Evolutionary conservation across 2,113 vertebrate genomes (phyloP), one percentile per base, ranked within the genome.

Genomic region (Ptychochromis oligacanthus): DNA sequence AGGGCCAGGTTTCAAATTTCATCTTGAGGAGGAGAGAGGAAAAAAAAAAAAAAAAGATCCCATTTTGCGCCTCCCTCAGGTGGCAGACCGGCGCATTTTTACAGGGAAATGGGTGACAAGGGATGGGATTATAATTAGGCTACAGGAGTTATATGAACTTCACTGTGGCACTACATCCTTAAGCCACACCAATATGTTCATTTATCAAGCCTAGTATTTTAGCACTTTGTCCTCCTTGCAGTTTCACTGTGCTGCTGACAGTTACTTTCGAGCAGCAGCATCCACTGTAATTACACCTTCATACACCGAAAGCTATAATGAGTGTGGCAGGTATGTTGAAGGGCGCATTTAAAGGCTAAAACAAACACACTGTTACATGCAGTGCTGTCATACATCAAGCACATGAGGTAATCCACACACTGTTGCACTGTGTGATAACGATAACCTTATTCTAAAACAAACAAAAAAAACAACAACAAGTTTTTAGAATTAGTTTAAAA

Each of bases 1-100:
- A n/a, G 90, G 91, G 70, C 75, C 82, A 88, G 95, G 95, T 95
- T 87, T 96, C 95, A 93, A 81, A 90, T 96, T 96, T 95, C 95
- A 89, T 76, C 72, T 72, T 72, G 80, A 94, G 93, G 91, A 92
- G 88, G 83, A 86, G 82, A 85, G 87, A 88, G 79, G 70, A 85
- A 38, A 67, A 75, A 79, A 80, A 79, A 80, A 64, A 86, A 31
- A 46, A 75, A 90, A 91, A 72, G 46, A 86, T 84, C 81, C 72
- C 78, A 58, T 64, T 81, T 77, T 90, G 93, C 87, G 61, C 92
- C 92, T 92, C 91, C 94, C 80, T 92, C 90, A 67, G 31, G 82
- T 79, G 81, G 83, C 79, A 67, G 58, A 82, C 43, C 12, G 57
- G 46, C 5, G 81, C 67, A 46, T 62, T 81, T n/a, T 77, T 14